Base-by-base conservation (phyloP, 2,888 invertebrate genomes). In the Actias luna region DNA sequence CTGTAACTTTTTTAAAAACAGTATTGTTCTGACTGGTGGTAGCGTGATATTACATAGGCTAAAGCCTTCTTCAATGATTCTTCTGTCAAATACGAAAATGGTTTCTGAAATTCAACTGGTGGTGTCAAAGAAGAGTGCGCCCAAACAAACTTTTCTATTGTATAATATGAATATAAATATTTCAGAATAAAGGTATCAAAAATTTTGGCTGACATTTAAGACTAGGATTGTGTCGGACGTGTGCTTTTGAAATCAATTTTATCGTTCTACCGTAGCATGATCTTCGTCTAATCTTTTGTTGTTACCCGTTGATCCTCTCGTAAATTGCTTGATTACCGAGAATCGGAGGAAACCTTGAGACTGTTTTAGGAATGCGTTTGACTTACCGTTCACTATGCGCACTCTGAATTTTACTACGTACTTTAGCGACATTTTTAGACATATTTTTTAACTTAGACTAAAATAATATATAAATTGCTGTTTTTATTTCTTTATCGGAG, bases 261-360 rank as follows among this genome's bases (percentile, higher is more conserved):
- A 25, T 50, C 12, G 25, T 25, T 50, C 25, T 50, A 50, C 25
- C 25, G 2, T 22, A 22, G 46, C 25, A 50, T 12, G 46, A 50
- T 50, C 25, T 22, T 50, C 12, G 46, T 35, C 25, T 58, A 36
- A 22, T 36, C 18, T 29, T 35, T 39, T 39, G 29, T 35, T 27
- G 27, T 16, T 60, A 29, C 50, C n/a, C 36, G 29, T 66, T 69
- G 74, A 74, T 75, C 73, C 69, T 74, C 73, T 68, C 64, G 64
- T 59, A 69, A 65, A 65, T 69, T 55, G 62, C 61, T 67, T 64
- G 58, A 64, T 73, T 72, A 72, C 76, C 72, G 46, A 68, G 70
- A 73, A 65, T 66, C 69, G 29, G 52, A 61, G 63, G 64, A 62
- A 70, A 70, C 82, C 80, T 80, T 79, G 79, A 67, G 5, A 18